Evolutionary conservation across 92 coral and sea anemone species (phyloP).

Genomic region (Meandrina meandrites): DNA sequence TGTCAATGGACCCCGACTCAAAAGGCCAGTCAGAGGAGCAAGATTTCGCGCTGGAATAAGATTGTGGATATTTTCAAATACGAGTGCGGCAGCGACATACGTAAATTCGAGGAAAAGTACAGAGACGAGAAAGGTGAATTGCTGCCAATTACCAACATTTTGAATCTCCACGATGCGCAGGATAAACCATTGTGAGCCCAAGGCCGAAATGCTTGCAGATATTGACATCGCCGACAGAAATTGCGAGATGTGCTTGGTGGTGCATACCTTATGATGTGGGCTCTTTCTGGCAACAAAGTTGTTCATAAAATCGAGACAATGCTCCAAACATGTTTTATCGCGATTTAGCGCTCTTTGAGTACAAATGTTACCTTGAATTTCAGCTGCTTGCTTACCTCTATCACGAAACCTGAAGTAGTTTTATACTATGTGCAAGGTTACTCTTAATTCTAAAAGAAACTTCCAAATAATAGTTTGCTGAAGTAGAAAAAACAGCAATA

Average conservation of each 20-base stretch:
- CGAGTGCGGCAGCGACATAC: conserved; percentile 88
- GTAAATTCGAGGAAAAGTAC: conserved; percentile 96
- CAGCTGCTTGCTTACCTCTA: background rate
- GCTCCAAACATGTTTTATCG: background rate
- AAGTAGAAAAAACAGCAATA: background rate
- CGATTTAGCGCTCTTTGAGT: background rate
- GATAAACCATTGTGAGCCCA: conserved; percentile 55
- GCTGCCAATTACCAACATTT: conserved; percentile 92
- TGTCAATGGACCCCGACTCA: conserved; percentile 94
- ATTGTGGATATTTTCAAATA: conserved; percentile 93
- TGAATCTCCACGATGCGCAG: conserved; percentile 90
- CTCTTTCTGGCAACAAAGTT: background rate
- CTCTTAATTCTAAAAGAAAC: background rate
- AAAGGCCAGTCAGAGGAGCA: conserved; percentile 89
- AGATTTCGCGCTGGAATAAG: conserved; percentile 98
- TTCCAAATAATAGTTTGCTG: background rate
- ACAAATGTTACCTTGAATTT: background rate
- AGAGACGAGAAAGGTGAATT: conserved; percentile 92
- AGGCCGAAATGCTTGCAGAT: background rate
- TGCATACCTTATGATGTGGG: background rate
- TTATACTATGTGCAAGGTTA: background rate
- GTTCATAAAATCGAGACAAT: background rate
- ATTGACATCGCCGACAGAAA: background rate
- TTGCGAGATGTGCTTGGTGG: background rate
- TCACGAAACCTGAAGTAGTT: background rate